Percentiles rank a stretch among this genome's conserved stretches.
Conservation (phyloP, 2,113 vertebrate species). For the Brevimyrus niger region DNA sequence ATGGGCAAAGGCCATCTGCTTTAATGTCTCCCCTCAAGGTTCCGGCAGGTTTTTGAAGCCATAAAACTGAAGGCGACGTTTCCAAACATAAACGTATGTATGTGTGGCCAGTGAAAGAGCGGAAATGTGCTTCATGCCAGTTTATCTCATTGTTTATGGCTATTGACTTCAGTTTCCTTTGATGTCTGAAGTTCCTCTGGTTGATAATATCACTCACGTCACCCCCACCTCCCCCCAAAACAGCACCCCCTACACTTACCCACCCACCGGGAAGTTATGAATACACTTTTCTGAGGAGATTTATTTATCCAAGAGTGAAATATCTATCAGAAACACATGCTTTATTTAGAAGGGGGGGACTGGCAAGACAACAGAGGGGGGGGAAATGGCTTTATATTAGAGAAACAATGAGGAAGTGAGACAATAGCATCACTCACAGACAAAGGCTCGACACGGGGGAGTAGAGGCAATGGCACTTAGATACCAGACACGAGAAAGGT, state of each 20-base stretch:
- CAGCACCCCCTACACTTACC: constrained; percentile 16
- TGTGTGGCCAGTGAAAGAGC: not conserved
- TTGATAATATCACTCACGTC: constrained; percentile 32
- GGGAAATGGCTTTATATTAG: constrained; percentile 52
- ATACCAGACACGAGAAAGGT: constrained; percentile 48
- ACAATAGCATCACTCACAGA: constrained; percentile 63
- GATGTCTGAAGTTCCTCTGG: constrained; percentile 40
- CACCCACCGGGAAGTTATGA: constrained; percentile 31
- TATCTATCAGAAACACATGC: constrained; percentile 52
- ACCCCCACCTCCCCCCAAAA: constrained; percentile 5
- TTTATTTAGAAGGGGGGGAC: constrained; percentile 61
- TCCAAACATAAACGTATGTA: constrained; percentile 29
- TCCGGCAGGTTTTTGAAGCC: not conserved
- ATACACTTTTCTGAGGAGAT: constrained; percentile 30
- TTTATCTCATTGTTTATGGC: constrained; percentile 45
- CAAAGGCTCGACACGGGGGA: constrained; percentile 49
- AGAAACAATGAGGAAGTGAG: constrained; percentile 56
- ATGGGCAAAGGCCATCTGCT: constrained; percentile 37
- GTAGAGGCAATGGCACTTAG: constrained; percentile 55
- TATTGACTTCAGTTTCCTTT: constrained; percentile 26
- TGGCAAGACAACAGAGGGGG: constrained; percentile 65
- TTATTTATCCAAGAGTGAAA: constrained; percentile 53
- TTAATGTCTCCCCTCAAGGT: constrained; percentile 34
- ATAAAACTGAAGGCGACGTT: constrained; percentile 17
- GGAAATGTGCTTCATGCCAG: constrained; percentile 40